phyloP scores from a whole-genome alignment of 2,888 invertebrate species.

The Harpalus rufipes region DNA sequence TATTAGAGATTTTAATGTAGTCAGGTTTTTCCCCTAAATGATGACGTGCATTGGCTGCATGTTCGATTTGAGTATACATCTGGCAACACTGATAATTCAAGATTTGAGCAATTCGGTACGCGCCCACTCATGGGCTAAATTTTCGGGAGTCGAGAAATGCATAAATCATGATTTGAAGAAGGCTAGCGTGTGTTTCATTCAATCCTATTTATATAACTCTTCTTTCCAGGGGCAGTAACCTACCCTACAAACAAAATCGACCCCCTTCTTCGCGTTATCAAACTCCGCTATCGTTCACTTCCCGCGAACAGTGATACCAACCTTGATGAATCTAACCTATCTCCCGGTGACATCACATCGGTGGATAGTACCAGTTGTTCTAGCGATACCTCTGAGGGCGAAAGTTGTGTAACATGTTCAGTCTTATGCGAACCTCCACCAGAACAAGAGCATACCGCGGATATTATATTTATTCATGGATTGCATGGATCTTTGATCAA shows the following conservation, averaged over 20 bases:
- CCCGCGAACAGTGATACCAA: not conserved
- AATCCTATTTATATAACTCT: no score
- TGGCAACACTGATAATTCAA: no score
- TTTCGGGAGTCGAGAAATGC: no score
- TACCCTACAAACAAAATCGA: slow-evolving; percentile 63
- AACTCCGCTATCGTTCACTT: slow-evolving; percentile 51
- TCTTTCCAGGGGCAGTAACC: slow-evolving; percentile 59
- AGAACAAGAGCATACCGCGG: slow-evolving; percentile 76
- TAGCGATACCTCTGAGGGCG: slow-evolving; percentile 69
- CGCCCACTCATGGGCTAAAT: no score
- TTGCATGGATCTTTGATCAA: slow-evolving; percentile 87
- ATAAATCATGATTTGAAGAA: no score
- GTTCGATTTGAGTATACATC: no score
- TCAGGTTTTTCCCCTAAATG: no score
- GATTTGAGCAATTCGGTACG: no score
- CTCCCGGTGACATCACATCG: not conserved
- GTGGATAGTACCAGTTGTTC: not conserved
- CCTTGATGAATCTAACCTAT: not conserved
- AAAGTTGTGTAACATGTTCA: slow-evolving; percentile 75
- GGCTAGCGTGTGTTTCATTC: no score
- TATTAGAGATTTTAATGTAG: no score
- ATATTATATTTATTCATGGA: slow-evolving; percentile 92
- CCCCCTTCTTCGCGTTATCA: slow-evolving; percentile 62
- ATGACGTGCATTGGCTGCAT: no score
- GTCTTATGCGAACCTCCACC: slow-evolving; percentile 74